Conservation (phyloP, 1,140 invertebrate genomes). For the Caerostris darwini region DNA sequence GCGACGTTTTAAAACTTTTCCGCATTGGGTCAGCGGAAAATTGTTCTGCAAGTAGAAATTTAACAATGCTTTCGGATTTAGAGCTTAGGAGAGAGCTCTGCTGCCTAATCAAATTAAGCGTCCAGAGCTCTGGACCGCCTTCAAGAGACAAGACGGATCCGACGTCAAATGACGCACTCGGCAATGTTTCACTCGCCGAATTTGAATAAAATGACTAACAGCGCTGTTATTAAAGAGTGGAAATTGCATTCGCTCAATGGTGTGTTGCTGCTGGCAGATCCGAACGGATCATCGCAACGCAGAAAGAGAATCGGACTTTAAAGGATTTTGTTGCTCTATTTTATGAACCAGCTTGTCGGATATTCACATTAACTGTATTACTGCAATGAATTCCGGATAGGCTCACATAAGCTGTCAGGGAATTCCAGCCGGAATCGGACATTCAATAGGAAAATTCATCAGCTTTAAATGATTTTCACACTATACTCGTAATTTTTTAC, state of each 20-base stretch:
- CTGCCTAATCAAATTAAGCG: conserved; percentile 17
- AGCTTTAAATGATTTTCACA: too few species aligned
- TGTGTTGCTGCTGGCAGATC: background rate
- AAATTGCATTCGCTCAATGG: background rate
- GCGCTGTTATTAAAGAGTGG: background rate
- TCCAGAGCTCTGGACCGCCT: background rate
- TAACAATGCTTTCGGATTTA: conserved; percentile 21
- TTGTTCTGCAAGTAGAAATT: background rate
- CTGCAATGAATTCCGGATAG: too few species aligned
- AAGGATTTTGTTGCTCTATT: too few species aligned
- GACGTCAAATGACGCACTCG: background rate
- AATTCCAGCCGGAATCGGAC: too few species aligned
- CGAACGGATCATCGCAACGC: too few species aligned
- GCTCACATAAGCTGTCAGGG: too few species aligned
- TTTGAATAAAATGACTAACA: conserved; percentile 5
- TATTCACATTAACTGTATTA: too few species aligned
- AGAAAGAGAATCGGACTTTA: too few species aligned
- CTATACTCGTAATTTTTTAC: too few species aligned
- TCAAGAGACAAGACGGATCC: background rate
- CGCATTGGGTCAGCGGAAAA: conserved; percentile 38
- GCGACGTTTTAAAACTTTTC: conserved; percentile 28
- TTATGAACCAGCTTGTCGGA: too few species aligned
- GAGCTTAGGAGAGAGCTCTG: background rate
- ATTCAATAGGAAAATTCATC: too few species aligned
- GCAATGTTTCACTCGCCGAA: background rate